phyloP scores from a whole-genome alignment of 2,797 vertebrate genomes.

The Coracias cyanogaster region DNA sequence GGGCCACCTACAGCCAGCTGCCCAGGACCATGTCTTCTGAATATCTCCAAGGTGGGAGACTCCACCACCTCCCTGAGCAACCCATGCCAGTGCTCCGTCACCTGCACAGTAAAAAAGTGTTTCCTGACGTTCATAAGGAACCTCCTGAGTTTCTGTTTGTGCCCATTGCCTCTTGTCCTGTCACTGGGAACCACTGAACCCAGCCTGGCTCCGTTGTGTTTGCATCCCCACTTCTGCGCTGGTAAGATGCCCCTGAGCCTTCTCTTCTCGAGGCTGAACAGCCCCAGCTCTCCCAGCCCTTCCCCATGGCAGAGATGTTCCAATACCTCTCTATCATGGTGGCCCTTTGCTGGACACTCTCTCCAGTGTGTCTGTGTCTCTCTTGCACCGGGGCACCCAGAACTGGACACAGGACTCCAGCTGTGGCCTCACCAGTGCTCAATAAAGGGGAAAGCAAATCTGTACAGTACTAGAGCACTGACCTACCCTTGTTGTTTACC shows the following conservation, averaged over 20 bases:
- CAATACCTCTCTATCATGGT: background rate
- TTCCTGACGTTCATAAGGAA: background rate
- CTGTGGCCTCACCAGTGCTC: background rate
- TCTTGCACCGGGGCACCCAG: background rate
- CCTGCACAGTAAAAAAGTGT: background rate
- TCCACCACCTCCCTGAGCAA: background rate
- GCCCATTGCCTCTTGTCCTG: background rate
- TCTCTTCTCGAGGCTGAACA: background rate
- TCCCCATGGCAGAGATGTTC: background rate
- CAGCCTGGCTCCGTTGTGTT: background rate
- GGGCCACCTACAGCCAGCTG: background rate
- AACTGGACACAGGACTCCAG: background rate
- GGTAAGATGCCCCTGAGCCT: background rate
- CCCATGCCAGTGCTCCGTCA: background rate
- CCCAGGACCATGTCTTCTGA: background rate
- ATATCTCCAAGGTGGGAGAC: background rate
- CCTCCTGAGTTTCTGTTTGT: accelerated
- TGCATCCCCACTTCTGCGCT: no score
- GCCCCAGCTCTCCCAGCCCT: background rate
- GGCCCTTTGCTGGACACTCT: background rate
- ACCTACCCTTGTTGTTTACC: background rate
- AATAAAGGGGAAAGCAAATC: background rate
- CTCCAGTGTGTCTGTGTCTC: background rate
- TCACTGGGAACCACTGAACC: background rate
- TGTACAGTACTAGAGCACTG: background rate